phyloP scores from a whole-genome alignment of 2,797 vertebrate genomes.

The Gorsachius magnificus region DNA sequence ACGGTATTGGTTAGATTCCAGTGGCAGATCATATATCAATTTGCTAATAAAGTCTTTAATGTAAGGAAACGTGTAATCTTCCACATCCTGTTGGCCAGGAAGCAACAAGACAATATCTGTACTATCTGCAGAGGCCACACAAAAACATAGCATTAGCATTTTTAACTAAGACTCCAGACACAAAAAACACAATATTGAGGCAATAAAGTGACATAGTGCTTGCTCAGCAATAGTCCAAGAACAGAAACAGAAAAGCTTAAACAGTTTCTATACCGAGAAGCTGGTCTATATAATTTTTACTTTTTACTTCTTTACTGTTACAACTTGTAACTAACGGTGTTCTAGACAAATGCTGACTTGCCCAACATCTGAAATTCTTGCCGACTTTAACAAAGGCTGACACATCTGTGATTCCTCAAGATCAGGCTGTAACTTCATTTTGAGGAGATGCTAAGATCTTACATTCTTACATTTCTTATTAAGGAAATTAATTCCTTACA shows the following conservation, averaged over 20 bases:
- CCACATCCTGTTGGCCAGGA: neutral
- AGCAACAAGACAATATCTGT: neutral
- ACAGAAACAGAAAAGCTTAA: neutral
- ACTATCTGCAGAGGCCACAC: neutral
- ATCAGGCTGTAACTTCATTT: neutral
- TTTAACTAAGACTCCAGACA: neutral
- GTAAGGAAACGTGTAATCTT: neutral
- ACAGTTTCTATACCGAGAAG: neutral
- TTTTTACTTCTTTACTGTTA: neutral
- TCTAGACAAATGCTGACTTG: neutral
- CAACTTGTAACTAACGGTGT: neutral
- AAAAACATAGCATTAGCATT: neutral
- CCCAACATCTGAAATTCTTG: neutral
- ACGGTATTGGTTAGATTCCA: neutral
- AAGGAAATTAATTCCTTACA: neutral
- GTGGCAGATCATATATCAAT: neutral
- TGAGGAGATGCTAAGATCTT: neutral
- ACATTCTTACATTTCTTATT: neutral
- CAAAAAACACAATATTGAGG: neutral
- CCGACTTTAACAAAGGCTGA: neutral
- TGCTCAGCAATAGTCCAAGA: neutral
- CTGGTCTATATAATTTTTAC: neutral
- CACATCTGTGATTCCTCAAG: neutral
- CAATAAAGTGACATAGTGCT: neutral
- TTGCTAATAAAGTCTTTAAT: neutral